Evolutionary conservation across 92 coral and sea anemone species (phyloP), one percentile per base, ranked within the genome.

Genomic region (Pocillopora meandrina): DNA sequence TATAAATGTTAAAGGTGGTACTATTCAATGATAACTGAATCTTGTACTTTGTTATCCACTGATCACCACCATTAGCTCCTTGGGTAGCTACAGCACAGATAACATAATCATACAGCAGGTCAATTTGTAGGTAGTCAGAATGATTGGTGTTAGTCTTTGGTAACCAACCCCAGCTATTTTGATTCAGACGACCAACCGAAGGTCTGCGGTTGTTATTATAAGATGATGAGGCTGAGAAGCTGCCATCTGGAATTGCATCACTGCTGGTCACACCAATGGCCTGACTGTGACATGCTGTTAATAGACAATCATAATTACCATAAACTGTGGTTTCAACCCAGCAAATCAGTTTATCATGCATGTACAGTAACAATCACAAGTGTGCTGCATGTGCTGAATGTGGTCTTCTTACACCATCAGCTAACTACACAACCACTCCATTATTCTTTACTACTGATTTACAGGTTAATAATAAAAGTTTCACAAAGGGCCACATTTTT

Each of bases 21-120:
- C 84, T 84, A 80, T 89, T 90, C 1, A 33, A 36, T 2, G 92
- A 86, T 18, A 31, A 72, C 11, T 66, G 68, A n/a, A 89, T 56
- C 79, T 87, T 87, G 81, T 89, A 92, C 61, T 81, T 68, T 11
- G 68, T 70, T 81, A 70, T 81, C 85, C 75, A 56, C 17, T 56
- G 52, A 23, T 69, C 14, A 0, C 33, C 19, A 55, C 0, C 17
- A 14, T 31, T 14, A 1, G 55, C 56, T 52, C 80, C 80, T 55
- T 75, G 62, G 23, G 80, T 75, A n/a, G 63, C 80, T 4, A 75
- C 66, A 9, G 80, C 80, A 17, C 80, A 74, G 9, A 74, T 74
- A 12, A 21, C 17, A 60, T 16, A 74, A 1, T 49, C 63, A 6
- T 49, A 49, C 34, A 19, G 2, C 18, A 77, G 81, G 56, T 77